phyloP scores from a whole-genome alignment of 2,113 vertebrate species.

The Nannobrachium achirus region DNA sequence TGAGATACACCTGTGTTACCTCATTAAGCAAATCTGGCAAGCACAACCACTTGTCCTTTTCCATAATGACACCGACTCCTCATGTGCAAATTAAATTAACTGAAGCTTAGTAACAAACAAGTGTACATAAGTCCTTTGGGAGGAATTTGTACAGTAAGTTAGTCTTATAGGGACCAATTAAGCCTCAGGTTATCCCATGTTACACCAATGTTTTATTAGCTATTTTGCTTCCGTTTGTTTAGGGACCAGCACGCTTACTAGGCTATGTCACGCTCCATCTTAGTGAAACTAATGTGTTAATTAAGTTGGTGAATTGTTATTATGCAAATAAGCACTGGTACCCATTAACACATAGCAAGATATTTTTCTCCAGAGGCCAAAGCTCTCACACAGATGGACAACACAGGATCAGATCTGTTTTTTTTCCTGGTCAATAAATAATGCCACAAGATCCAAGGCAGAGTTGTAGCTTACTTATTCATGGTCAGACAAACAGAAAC shows the following conservation, averaged over 20 bases:
- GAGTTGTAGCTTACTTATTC: slow-evolving; percentile 19
- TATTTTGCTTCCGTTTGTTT: slow-evolving; percentile 49
- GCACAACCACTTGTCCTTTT: slow-evolving; percentile 53
- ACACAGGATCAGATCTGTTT: slow-evolving; percentile 41
- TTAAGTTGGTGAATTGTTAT: slow-evolving; percentile 59
- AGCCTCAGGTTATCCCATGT: slow-evolving; percentile 70
- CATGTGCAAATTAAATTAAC: slow-evolving; percentile 74
- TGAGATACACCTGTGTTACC: slow-evolving; percentile 37
- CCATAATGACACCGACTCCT: slow-evolving; percentile 64
- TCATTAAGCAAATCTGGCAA: slow-evolving; percentile 54
- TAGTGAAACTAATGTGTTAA: slow-evolving; percentile 60
- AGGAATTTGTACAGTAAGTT: slow-evolving; percentile 44
- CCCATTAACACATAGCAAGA: slow-evolving; percentile 53
- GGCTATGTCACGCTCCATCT: too few species aligned
- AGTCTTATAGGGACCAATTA: slow-evolving; percentile 74
- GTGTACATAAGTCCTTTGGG: slow-evolving; percentile 67
- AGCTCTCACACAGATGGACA: too few species aligned
- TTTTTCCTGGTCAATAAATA: slow-evolving; percentile 64
- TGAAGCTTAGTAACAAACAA: slow-evolving; percentile 69
- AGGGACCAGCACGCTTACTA: slow-evolving; percentile 65
- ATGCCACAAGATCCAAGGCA: slow-evolving; percentile 56
- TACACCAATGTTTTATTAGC: slow-evolving; percentile 54
- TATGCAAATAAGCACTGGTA: slow-evolving; percentile 68
- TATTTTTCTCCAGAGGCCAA: slow-evolving; percentile 63
- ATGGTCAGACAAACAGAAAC: slow-evolving; percentile 45